Conservation (phyloP, 2,888 invertebrate species). For the Argyresthia goedartella region DNA sequence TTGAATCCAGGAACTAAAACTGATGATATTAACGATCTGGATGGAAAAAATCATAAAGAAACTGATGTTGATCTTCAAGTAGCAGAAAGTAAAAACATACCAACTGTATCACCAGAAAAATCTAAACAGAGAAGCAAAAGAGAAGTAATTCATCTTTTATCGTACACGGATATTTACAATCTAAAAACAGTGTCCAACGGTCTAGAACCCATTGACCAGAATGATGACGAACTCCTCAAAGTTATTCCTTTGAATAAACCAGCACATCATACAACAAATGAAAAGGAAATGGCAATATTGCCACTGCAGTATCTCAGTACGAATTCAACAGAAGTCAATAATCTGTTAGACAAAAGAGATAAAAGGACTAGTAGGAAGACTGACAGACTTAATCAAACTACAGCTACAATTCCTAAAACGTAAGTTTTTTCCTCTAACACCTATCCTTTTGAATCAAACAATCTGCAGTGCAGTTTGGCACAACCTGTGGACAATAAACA, state of each 20-base stretch:
- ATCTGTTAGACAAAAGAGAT: constrained; percentile 49
- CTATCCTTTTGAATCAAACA: too few species aligned
- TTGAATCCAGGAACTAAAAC: constrained; percentile 28
- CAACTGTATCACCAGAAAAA: constrained; percentile 7
- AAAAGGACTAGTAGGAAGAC: constrained; percentile 65
- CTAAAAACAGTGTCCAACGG: constrained; percentile 22
- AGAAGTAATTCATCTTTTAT: constrained; percentile 27
- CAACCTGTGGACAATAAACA: too few species aligned
- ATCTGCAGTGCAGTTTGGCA: too few species aligned
- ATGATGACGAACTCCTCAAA: constrained; percentile 35
- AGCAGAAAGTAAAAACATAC: constrained; percentile 21
- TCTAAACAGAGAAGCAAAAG: constrained; percentile 38
- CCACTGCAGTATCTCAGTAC: constrained; percentile 47
- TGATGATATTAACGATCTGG: constrained; percentile 16
- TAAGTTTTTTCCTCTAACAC: constrained; percentile 25
- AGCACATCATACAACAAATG: constrained; percentile 6
- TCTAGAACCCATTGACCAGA: constrained; percentile 27
- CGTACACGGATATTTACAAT: constrained; percentile 32
- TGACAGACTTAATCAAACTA: constrained; percentile 61
- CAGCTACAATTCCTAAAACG: constrained; percentile 63
- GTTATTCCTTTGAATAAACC: constrained; percentile 33
- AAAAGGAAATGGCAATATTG: constrained; percentile 41
- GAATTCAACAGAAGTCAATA: constrained; percentile 51
- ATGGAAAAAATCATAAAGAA: constrained; percentile 21
- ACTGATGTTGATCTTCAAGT: constrained; percentile 33